Percentiles rank a stretch among this genome's conserved stretches.
Conservation (phyloP, 1,140 invertebrate genomes). For the Listronotus bonariensis region DNA sequence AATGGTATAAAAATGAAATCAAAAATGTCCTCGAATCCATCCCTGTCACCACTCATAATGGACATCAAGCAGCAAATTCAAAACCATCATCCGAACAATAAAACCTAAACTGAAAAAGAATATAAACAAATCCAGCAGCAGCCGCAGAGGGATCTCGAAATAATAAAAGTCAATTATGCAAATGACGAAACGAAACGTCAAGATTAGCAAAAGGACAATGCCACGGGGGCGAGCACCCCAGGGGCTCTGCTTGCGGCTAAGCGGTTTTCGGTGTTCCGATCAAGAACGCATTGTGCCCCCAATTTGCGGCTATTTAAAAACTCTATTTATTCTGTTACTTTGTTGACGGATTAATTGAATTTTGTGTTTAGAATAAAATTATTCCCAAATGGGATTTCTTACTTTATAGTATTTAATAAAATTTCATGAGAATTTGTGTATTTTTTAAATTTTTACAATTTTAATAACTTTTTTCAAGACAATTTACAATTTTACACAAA, state of each 20-base stretch:
- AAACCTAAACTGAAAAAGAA: slow-evolving; percentile 7
- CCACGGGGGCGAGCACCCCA: slow-evolving; percentile 18
- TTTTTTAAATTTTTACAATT: no score
- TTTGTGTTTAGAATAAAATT: background rate
- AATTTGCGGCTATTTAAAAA: slow-evolving; percentile 34
- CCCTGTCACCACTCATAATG: background rate
- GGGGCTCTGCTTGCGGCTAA: slow-evolving; percentile 36
- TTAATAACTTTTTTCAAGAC: no score
- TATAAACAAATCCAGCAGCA: slow-evolving; percentile 12
- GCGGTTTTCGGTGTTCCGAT: slow-evolving; percentile 44
- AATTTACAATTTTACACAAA: no score
- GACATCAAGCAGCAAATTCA: background rate
- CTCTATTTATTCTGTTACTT: slow-evolving; percentile 23
- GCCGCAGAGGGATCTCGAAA: slow-evolving; percentile 7
- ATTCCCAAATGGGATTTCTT: slow-evolving; percentile 8
- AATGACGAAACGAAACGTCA: slow-evolving; percentile 38
- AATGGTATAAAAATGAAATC: no score
- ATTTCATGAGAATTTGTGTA: no score
- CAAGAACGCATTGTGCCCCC: slow-evolving; percentile 37
- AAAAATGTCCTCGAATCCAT: no score
- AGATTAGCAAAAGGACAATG: slow-evolving; percentile 37
- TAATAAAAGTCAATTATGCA: slow-evolving; percentile 40
- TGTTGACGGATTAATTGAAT: slow-evolving; percentile 21
- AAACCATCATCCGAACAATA: slow-evolving; percentile 14
- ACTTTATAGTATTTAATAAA: background rate